Conservation (phyloP, 1,140 invertebrate species). For the Cydia pomonella region DNA sequence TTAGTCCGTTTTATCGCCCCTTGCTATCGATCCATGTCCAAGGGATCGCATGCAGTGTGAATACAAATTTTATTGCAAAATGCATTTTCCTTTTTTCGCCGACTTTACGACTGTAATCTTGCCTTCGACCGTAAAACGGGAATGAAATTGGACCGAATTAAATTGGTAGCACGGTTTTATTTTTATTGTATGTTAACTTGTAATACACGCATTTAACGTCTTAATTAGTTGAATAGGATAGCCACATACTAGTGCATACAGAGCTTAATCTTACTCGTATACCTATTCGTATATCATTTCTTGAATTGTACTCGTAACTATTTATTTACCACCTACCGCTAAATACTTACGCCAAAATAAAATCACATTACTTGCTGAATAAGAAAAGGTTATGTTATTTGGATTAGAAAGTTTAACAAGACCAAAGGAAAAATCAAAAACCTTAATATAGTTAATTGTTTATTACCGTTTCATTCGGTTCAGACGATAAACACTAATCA, state of each 20-base stretch:
- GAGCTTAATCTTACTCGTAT: too few species aligned
- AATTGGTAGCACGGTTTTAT: conserved; percentile 45
- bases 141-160: conserved; percentile 44
- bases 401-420: too few species aligned
- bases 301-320: too few species aligned
- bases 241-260: neutral
- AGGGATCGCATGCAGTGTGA: conserved; percentile 43
- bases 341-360: too few species aligned
- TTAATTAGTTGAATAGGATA: neutral
- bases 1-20: conserved; percentile 30
- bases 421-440: too few species aligned
- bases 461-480: too few species aligned
- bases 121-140: conserved; percentile 51
- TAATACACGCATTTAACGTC: neutral
- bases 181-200: conserved; percentile 28
- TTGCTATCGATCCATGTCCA: conserved; percentile 35
- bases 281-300: too few species aligned
- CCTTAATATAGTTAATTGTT: too few species aligned
- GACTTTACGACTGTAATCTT: conserved; percentile 59
- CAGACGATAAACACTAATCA: too few species aligned
- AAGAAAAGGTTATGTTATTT: neutral
- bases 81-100: conserved; percentile 52
- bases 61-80: conserved; percentile 53
- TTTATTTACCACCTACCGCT: too few species aligned
- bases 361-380: too few species aligned